A percentile compares a stretch with the other conserved stretches of the same genome.
These are phyloP conservation scores for Hydrocynus forskahlii DNA, from an alignment of 2,797 vertebrate genomes.

Conservation along the genomic window DNA sequence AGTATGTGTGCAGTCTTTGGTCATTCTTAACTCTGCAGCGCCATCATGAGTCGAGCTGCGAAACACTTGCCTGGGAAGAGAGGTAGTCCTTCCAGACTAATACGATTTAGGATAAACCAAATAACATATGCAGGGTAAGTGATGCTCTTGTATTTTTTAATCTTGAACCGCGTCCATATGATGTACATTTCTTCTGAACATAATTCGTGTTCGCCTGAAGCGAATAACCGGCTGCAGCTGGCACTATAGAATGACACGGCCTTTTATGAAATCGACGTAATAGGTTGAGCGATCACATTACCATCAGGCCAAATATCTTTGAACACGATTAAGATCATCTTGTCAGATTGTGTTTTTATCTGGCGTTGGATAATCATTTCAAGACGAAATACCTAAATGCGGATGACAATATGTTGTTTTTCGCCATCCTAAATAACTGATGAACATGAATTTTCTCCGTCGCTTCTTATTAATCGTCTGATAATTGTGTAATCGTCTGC, in stretches of 20 bases:
- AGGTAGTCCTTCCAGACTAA: slow-evolving; percentile 41
- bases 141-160: background rate
- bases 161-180: background rate
- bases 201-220: background rate
- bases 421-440: background rate
- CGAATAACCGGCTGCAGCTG: background rate
- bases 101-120: slow-evolving; percentile 33
- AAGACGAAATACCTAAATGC: background rate
- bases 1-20: too few relatives aligned
- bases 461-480: background rate
- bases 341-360: background rate
- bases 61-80: slow-evolving; percentile 68
- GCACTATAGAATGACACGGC: background rate
- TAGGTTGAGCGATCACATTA: background rate
- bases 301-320: background rate
- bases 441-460: background rate
- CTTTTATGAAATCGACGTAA: background rate
- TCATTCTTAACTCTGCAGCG: slow-evolving; percentile 55
- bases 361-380: too few relatives aligned
- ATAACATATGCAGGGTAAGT: slow-evolving; percentile 28
- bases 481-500: background rate
- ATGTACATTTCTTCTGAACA: background rate
- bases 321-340: background rate
- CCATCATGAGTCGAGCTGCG: slow-evolving; percentile 66
- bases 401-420: background rate